A percentile compares a stretch with the other conserved stretches of the same genome.
Evolutionary conservation across 2,888 invertebrate genomes (phyloP).

Genomic region (Meganola albula): DNA sequence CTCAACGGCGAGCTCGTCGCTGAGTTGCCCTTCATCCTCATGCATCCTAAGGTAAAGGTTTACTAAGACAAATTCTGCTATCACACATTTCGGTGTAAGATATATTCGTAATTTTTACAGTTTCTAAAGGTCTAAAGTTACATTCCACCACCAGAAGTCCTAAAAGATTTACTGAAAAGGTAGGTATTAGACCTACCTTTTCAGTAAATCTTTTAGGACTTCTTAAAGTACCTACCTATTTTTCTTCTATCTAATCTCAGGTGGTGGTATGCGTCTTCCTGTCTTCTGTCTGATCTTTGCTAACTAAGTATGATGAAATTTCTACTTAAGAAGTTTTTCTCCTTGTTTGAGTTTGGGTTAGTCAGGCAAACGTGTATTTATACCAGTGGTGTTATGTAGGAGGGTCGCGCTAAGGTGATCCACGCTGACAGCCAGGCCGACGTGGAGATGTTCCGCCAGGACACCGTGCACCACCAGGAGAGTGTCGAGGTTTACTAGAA

Average conservation of each 20-base stretch:
- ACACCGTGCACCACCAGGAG: slow-evolving; percentile 79
- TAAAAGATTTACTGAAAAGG: too few species aligned
- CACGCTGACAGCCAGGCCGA: slow-evolving; percentile 85
- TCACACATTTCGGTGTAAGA: too few species aligned
- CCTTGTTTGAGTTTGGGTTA: neutral
- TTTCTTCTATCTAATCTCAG: too few species aligned
- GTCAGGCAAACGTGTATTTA: neutral
- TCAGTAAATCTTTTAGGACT: too few species aligned
- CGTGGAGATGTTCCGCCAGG: slow-evolving; percentile 84
- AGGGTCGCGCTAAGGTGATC: slow-evolving; percentile 75
- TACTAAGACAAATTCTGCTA: slow-evolving; percentile 1
- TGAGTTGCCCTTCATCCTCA: slow-evolving; percentile 93
- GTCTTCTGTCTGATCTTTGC: slow-evolving; percentile 13
- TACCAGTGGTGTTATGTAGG: slow-evolving; percentile 33
- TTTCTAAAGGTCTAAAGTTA: too few species aligned
- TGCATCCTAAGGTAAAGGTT: slow-evolving; percentile 87
- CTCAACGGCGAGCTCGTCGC: slow-evolving; percentile 94
- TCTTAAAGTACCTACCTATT: too few species aligned
- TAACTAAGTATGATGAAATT: neutral
- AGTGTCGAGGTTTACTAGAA: slow-evolving; percentile 73
- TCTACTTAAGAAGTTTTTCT: neutral
- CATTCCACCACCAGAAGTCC: too few species aligned
- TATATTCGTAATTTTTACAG: too few species aligned
- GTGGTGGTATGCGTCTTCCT: slow-evolving; percentile 10
- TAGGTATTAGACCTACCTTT: too few species aligned